phyloP scores from a whole-genome alignment of 1,140 invertebrate genomes.

The Pseudobourletiella spinata region DNA sequence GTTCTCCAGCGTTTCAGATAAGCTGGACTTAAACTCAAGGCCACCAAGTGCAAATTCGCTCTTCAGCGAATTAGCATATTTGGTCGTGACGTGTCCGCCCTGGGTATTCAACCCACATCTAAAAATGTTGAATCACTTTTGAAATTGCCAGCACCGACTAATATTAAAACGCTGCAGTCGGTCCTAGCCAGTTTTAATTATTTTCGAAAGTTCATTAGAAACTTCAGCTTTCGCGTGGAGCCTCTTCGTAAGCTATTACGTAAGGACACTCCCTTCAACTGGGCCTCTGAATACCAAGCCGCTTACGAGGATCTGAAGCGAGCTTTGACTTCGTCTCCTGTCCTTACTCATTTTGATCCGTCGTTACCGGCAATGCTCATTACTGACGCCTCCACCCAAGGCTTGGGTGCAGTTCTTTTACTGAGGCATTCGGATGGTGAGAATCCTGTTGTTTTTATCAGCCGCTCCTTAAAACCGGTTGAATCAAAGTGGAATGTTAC shows the following conservation, averaged over 20 bases:
- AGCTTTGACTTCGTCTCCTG: not conserved
- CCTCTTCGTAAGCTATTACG: not conserved
- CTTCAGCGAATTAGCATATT: not conserved
- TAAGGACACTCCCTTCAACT: not conserved
- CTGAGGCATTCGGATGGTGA: constrained; percentile 7
- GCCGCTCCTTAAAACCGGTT: not conserved
- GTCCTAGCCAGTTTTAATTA: not conserved
- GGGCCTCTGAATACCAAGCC: not conserved
- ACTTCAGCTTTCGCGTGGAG: not conserved
- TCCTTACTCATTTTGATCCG: constrained; percentile 14
- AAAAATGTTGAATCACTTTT: not conserved
- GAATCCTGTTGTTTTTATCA: constrained; percentile 9
- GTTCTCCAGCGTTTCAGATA: not conserved
- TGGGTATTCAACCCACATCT: not conserved
- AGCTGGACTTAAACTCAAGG: not conserved
- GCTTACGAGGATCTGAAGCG: not conserved
- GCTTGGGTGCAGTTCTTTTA: not conserved
- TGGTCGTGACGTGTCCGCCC: not conserved
- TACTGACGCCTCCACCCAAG: constrained; percentile 4
- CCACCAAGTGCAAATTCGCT: not conserved
- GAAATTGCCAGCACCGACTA: not conserved
- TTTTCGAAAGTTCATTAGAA: not conserved
- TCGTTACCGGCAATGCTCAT: not conserved
- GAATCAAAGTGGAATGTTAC: constrained; percentile 5
- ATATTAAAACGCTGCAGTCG: not conserved